These are phyloP conservation scores for Chironomus tentans DNA, from an alignment of 2,888 invertebrate species.

Conservation along the genomic window DNA sequence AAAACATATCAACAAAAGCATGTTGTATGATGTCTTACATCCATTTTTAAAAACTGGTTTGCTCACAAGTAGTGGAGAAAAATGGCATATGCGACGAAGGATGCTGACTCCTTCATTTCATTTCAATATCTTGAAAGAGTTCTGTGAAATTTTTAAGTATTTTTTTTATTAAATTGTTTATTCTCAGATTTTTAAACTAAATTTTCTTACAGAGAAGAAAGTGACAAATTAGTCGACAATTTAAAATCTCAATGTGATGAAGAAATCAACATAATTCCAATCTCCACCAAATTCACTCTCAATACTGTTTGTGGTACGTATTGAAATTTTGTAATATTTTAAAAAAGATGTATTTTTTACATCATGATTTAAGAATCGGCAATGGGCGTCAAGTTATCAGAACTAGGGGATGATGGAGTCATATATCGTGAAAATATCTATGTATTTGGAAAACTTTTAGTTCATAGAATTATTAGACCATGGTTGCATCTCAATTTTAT, in stretches of 20 bases:
- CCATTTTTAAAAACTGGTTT: conserved; percentile 48
- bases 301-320: conserved; percentile 52
- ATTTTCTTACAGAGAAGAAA: conserved; percentile 35
- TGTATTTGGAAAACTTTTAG: background rate
- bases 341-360: no score
- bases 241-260: conserved; percentile 30
- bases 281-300: conserved; percentile 51
- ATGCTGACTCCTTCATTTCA: conserved; percentile 58
- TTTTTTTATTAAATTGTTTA: background rate
- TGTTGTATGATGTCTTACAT: conserved; percentile 42
- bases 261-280: conserved; percentile 43
- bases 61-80: conserved; percentile 43
- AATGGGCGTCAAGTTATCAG: conserved; percentile 54
- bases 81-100: conserved; percentile 53
- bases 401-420: conserved; percentile 42
- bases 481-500: background rate
- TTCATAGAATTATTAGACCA: background rate
- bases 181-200: background rate
- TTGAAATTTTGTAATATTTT: no score
- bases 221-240: conserved; percentile 35
- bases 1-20: conserved; percentile 46
- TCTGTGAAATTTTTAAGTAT: conserved; percentile 35
- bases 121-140: conserved; percentile 49
- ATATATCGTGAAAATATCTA: conserved; percentile 7
- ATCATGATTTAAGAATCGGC: conserved; percentile 53